Base-by-base conservation (phyloP, 2,113 vertebrate species). In the Corydoras maculifer region DNA sequence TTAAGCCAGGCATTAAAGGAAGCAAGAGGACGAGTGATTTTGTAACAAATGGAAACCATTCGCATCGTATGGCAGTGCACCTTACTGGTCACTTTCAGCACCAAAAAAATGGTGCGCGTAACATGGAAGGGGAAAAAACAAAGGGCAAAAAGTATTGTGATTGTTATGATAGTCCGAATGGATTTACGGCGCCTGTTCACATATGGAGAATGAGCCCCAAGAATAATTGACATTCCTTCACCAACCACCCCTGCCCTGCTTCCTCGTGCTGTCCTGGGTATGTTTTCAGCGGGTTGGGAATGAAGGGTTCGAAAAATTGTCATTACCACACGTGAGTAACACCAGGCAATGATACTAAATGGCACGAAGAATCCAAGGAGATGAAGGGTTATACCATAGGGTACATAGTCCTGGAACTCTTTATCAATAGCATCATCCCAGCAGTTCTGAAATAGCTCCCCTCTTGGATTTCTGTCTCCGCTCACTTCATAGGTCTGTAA, bases 1-100 rank as follows among this genome's bases (percentile, higher is more conserved):
- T 92, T 92, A 66, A 91, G 88, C 87, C 90, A 92, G 60, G 91
- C 89, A 4, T 91, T 91, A 79, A 90, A 91, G 30, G 90, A 90
- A 10, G 91, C 91, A 55, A 91, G 81, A 1, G 91, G 91, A 53
- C 91, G 78, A 4, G 91, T 92, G 57, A 92, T 89, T 80, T 92
- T 92, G 75, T 92, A 92, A 81, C 91, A 92, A 75, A 92, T 90
- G 58, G 90, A 90, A 60, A 92, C 86, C 49, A 87, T 77, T 72
- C 85, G 81, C 82, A 90, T 88, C 54, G 84, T 83, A 3, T 80
- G 75, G 66, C 91, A 92, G 68, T 85, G 79, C 0, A 87, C 87
- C 1, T 77, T 73, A 43, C 82, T 78, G 2, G 87, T 85, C 4
- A 84, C 82, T 77, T 89, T 85, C 78, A 91, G 80, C 0, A 91